phyloP scores from a whole-genome alignment of 2,888 invertebrate species.

The Drosophila buzzatii region DNA sequence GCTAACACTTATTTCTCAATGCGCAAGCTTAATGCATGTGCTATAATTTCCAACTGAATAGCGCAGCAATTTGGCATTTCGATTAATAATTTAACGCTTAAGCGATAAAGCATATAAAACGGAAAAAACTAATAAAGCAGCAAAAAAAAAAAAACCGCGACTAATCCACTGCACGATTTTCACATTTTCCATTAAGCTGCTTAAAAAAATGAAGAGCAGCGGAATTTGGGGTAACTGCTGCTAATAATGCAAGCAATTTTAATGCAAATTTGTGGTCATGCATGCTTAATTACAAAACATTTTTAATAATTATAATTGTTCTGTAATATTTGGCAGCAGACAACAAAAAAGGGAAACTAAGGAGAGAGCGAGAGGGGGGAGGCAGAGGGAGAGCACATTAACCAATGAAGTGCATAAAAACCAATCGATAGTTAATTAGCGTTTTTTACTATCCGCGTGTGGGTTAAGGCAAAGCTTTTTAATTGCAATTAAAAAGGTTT shows the following conservation, averaged over 20 bases:
- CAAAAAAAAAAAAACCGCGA: not conserved
- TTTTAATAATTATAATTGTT: conserved; percentile 67
- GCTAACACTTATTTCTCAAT: conserved; percentile 4
- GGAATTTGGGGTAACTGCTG: conserved; percentile 34
- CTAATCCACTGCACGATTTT: conserved; percentile 57
- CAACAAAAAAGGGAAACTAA: conserved; percentile 12
- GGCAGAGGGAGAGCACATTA: not conserved
- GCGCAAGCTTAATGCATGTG: not conserved
- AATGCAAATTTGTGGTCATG: conserved; percentile 78
- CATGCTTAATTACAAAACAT: conserved; percentile 73
- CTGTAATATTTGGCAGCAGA: conserved; percentile 41
- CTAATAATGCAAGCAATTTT: conserved; percentile 69
- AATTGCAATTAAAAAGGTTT: conserved; percentile 47
- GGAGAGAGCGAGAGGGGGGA: not conserved
- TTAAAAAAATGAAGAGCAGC: conserved; percentile 33
- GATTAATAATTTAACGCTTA: conserved; percentile 52
- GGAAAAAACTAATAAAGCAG: not conserved
- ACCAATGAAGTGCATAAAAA: conserved; percentile 36
- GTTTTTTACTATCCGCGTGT: conserved; percentile 19
- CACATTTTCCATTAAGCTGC: conserved; percentile 66
- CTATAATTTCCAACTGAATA: conserved; percentile 28
- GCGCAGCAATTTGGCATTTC: conserved; percentile 46
- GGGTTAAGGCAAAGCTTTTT: conserved; percentile 27
- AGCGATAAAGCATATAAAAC: conserved; percentile 13
- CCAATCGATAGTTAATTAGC: conserved; percentile 78